These are phyloP conservation scores for Halcyon leucocephala DNA, from an alignment of 2,797 vertebrate species.

Conservation along the genomic window DNA sequence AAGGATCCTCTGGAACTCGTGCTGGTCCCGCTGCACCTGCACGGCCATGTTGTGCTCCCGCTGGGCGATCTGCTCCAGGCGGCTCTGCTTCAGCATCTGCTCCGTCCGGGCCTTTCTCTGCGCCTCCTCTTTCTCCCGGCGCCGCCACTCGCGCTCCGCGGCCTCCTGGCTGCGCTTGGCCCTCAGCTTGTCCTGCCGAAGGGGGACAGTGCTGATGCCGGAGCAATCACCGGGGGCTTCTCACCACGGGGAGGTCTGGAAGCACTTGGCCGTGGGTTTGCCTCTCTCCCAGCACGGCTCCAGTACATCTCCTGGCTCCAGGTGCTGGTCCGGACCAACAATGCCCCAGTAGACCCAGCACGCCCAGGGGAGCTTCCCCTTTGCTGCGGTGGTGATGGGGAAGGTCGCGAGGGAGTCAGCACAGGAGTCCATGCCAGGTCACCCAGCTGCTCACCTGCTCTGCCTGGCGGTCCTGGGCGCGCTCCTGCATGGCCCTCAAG, in stretches of 20 bases:
- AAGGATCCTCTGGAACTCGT: slow-evolving; percentile 86
- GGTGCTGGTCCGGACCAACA: not conserved
- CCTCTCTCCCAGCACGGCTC: not conserved
- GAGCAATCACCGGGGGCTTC: not conserved
- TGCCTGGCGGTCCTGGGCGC: slow-evolving; percentile 84
- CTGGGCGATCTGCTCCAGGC: slow-evolving; percentile 82
- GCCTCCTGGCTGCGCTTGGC: slow-evolving; percentile 89
- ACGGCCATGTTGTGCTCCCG: slow-evolving; percentile 84
- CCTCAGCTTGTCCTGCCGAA: slow-evolving; percentile 85
- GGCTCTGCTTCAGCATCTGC: slow-evolving; percentile 74
- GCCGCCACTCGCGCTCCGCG: slow-evolving; percentile 87
- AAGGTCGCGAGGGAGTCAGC: not conserved
- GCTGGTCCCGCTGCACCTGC: slow-evolving; percentile 84
- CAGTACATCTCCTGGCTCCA: not conserved
- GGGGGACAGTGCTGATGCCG: fast-evolving
- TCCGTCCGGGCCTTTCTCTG: slow-evolving; percentile 75
- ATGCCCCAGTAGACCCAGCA: fast-evolving
- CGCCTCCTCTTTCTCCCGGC: slow-evolving; percentile 80
- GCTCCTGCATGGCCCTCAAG: slow-evolving; percentile 86
- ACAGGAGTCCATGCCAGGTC: fast-evolving
- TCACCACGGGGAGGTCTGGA: fast-evolving
- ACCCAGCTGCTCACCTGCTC: slow-evolving; percentile 80
- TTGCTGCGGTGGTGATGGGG: not conserved
- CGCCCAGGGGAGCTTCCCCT: not conserved
- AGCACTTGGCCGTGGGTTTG: not conserved